Conservation (phyloP, 2,113 vertebrate genomes). For the Sylvia atricapilla region DNA sequence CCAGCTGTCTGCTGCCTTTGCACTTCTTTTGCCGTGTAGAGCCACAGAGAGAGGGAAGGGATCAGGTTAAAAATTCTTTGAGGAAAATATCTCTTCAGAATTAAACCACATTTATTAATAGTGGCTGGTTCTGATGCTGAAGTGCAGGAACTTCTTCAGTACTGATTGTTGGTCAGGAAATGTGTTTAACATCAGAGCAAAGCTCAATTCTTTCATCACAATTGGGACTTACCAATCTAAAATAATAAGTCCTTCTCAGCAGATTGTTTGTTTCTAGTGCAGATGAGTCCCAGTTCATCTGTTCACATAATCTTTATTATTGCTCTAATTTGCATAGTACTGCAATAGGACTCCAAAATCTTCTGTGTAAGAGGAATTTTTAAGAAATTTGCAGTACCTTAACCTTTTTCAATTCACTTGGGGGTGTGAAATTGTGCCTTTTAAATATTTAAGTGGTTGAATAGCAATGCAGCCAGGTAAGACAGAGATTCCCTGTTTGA, state of each 20-base stretch:
- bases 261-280: not conserved
- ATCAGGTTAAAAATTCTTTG: conserved; percentile 11
- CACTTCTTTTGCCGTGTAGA: not conserved
- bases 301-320: not conserved
- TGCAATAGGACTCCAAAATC: not conserved
- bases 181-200: not conserved
- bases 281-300: not conserved
- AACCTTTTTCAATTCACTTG: not conserved
- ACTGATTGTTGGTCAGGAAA: not conserved
- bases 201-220: not conserved
- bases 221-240: not conserved
- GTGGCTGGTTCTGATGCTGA: not conserved
- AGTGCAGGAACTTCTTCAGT: not conserved
- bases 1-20: conserved; percentile 44
- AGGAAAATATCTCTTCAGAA: not conserved
- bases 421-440: not conserved
- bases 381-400: not conserved
- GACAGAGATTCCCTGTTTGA: not conserved
- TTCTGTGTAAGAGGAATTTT: not conserved
- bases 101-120: not conserved
- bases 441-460: not conserved
- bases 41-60: not conserved
- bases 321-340: not conserved
- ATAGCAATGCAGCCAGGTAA: not conserved
- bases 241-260: not conserved